Conservation (phyloP, 2,888 invertebrate genomes). For the Ptychoptera albimana region DNA sequence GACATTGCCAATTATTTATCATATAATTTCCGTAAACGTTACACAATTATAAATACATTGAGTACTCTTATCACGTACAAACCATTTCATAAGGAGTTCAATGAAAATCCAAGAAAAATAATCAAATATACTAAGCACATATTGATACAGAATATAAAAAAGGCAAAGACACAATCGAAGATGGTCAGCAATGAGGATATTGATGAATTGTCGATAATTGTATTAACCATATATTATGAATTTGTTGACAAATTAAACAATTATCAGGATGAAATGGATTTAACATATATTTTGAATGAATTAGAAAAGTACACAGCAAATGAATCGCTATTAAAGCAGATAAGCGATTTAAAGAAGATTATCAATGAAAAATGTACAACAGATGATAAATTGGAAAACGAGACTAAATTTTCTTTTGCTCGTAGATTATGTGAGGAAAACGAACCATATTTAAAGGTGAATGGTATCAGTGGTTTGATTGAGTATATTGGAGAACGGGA, state of each 20-base stretch:
- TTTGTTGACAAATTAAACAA: constrained; percentile 15
- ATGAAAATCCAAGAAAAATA: constrained; percentile 19
- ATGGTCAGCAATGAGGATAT: constrained; percentile 12
- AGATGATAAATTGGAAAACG: no score
- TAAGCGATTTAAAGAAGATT: no score
- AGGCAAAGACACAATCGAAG: constrained; percentile 9
- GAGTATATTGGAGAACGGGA: constrained; percentile 20
- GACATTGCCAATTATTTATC: constrained; percentile 19
- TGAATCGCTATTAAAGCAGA: no score
- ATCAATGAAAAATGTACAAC: no score
- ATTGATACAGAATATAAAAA: constrained; percentile 10
- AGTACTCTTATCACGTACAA: constrained; percentile 22
- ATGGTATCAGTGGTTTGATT: constrained; percentile 24
- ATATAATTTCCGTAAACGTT: constrained; percentile 17
- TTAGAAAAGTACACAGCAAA: no score
- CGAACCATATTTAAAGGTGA: constrained; percentile 24
- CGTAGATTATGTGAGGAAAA: constrained; percentile 19
- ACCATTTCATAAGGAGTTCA: constrained; percentile 21
- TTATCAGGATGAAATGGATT: no score
- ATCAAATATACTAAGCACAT: constrained; percentile 17
- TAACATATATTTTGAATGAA: no score
- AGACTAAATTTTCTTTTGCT: constrained; percentile 10
- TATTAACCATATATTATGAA: constrained; percentile 19
- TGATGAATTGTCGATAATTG: constrained; percentile 8
- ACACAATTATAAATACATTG: constrained; percentile 21